Conservation (phyloP, 2,113 vertebrate species). For the Meriones unguiculatus region DNA sequence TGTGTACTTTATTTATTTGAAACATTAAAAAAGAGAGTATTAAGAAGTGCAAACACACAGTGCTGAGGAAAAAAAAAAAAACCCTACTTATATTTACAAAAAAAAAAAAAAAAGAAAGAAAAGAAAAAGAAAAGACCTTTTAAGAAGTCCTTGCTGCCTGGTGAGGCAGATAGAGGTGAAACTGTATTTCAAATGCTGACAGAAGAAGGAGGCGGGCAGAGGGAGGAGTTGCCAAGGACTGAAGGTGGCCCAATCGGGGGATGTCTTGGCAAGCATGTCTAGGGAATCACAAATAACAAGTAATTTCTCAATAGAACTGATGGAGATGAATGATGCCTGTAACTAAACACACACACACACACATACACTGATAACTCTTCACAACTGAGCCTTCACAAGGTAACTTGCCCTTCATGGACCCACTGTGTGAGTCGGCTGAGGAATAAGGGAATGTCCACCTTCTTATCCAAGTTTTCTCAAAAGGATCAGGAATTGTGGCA, state of each 20-base stretch:
- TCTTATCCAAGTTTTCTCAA: neutral
- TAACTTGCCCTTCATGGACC: neutral
- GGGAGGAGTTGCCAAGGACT: neutral
- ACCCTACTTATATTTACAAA: neutral
- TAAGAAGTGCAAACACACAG: neutral
- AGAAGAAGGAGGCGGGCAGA: neutral
- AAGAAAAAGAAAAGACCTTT: neutral
- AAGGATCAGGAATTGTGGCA: neutral
- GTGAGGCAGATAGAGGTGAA: neutral
- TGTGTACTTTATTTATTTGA: neutral
- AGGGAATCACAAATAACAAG: neutral
- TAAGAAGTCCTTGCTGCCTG: neutral
- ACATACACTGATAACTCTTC: neutral
- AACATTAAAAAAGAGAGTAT: neutral
- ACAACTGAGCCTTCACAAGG: conserved; percentile 4
- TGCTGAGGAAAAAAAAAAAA: neutral
- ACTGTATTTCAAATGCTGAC: neutral
- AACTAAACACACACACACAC: neutral
- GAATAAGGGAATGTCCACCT: neutral
- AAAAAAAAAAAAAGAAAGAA: neutral
- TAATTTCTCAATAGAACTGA: neutral
- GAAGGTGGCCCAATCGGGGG: fast-evolving
- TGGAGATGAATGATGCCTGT: neutral
- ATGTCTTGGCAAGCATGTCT: neutral
- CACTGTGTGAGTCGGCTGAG: neutral